These are phyloP conservation scores for Erannis defoliaria DNA, from an alignment of 2,888 invertebrate species.

Conservation along the genomic window DNA sequence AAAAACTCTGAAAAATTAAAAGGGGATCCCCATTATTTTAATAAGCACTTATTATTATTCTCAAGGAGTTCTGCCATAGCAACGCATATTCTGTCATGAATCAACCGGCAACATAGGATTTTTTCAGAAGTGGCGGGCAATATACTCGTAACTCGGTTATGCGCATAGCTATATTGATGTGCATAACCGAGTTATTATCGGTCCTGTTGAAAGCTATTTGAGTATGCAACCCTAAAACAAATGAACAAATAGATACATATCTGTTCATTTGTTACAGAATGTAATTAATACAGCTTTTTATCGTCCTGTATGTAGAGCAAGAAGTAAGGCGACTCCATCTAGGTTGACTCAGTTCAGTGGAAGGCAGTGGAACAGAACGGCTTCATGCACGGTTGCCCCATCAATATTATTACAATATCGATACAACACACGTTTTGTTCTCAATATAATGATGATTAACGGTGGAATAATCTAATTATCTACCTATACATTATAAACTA, in stretches of 20 bases:
- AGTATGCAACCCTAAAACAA: too few relatives aligned
- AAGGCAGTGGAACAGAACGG: slow-evolving; percentile 61
- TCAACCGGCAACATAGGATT: too few relatives aligned
- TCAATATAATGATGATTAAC: slow-evolving; percentile 16
- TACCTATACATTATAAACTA: slow-evolving; percentile 13
- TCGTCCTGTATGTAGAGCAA: slow-evolving; percentile 1
- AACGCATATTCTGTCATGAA: too few relatives aligned
- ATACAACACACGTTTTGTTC: slow-evolving; percentile 28
- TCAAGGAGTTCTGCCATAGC: too few relatives aligned
- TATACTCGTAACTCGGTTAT: too few relatives aligned
- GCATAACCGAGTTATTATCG: too few relatives aligned
- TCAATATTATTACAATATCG: slow-evolving; percentile 40
- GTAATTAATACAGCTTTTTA: neutral
- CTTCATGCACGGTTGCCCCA: slow-evolving; percentile 56
- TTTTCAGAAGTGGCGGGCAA: too few relatives aligned
- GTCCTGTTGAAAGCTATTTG: too few relatives aligned
- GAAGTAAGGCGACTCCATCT: slow-evolving; percentile 56
- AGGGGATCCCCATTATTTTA: too few relatives aligned
- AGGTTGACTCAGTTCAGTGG: slow-evolving; percentile 68
- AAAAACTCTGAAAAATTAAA: too few relatives aligned
- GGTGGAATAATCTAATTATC: slow-evolving; percentile 25
- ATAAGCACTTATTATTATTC: too few relatives aligned
- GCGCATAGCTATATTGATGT: too few relatives aligned
- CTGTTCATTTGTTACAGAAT: neutral
- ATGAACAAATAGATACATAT: neutral